Evolutionary conservation across 1,140 invertebrate genomes (phyloP).

Genomic region (Cydia amplana): DNA sequence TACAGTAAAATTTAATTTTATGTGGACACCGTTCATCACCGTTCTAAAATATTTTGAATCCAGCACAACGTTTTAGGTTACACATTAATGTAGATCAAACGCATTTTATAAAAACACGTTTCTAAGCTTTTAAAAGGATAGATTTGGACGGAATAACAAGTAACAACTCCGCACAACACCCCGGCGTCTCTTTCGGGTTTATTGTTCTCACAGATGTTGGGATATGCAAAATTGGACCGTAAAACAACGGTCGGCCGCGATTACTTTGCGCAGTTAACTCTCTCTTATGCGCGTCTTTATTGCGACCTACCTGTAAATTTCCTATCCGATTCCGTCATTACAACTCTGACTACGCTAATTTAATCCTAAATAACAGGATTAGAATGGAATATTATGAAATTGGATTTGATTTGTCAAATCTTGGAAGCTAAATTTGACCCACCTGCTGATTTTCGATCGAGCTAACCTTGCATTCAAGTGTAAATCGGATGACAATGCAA

Average conservation of each 20-base stretch:
- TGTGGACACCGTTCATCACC: not conserved
- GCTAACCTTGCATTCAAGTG: too few species aligned
- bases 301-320: slow-evolving; percentile 64
- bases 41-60: too few species aligned
- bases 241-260: slow-evolving; percentile 61
- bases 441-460: too few species aligned
- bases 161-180: slow-evolving; percentile 49
- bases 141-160: slow-evolving; percentile 52
- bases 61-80: not conserved
- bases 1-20: not conserved
- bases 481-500: too few species aligned
- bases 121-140: slow-evolving; percentile 52
- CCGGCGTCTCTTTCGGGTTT: slow-evolving; percentile 59
- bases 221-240: slow-evolving; percentile 66
- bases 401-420: not conserved
- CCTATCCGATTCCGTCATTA: slow-evolving; percentile 55
- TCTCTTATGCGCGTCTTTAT: slow-evolving; percentile 67
- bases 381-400: slow-evolving; percentile 34
- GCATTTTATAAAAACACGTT: slow-evolving; percentile 47
- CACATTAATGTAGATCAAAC: slow-evolving; percentile 35
- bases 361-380: too few species aligned
- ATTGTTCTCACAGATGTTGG: slow-evolving; percentile 67
- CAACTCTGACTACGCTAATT: slow-evolving; percentile 49
- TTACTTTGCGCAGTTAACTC: slow-evolving; percentile 65
- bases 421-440: too few species aligned